A percentile compares a stretch with the other conserved stretches of the same genome.
These are phyloP conservation scores for Eumacrocentrus americanus DNA, from an alignment of 2,888 invertebrate species.

Conservation along the genomic window DNA sequence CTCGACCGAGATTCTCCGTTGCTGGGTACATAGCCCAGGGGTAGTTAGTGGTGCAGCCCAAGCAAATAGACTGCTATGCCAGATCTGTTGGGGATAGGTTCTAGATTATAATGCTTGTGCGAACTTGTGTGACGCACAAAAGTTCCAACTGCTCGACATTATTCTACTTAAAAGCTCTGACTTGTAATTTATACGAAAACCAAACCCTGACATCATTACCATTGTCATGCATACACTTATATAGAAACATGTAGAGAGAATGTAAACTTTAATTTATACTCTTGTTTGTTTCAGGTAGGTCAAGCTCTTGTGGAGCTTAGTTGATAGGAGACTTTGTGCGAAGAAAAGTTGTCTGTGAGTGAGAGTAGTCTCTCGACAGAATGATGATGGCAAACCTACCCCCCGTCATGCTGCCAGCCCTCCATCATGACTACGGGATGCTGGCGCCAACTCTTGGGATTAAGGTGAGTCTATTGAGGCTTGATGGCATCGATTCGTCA, in stretches of 20 bases:
- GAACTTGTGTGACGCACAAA: slow-evolving; percentile 26
- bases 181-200: too few relatives aligned
- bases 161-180: too few relatives aligned
- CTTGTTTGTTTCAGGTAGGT: slow-evolving; percentile 58
- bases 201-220: too few relatives aligned
- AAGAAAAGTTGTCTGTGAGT: slow-evolving; percentile 37
- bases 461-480: slow-evolving; percentile 51
- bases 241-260: too few relatives aligned
- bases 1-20: slow-evolving; percentile 28
- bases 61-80: slow-evolving; percentile 24
- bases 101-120: slow-evolving; percentile 31
- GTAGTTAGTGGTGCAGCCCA: slow-evolving; percentile 31
- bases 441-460: slow-evolving; percentile 59
- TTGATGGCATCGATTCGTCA: background rate
- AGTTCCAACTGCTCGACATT: background rate
- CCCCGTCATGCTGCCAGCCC: slow-evolving; percentile 59
- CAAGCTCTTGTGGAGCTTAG: too few relatives aligned
- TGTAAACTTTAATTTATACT: slow-evolving; percentile 1
- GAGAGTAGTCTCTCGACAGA: slow-evolving; percentile 43
- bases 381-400: slow-evolving; percentile 62
- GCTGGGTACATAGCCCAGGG: slow-evolving; percentile 27
- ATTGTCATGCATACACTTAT: too few relatives aligned
- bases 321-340: slow-evolving; percentile 7
- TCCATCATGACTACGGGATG: slow-evolving; percentile 59
- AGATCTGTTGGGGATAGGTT: slow-evolving; percentile 27